Conservation (phyloP, 1,140 invertebrate species). For the Cotesia typhae region DNA sequence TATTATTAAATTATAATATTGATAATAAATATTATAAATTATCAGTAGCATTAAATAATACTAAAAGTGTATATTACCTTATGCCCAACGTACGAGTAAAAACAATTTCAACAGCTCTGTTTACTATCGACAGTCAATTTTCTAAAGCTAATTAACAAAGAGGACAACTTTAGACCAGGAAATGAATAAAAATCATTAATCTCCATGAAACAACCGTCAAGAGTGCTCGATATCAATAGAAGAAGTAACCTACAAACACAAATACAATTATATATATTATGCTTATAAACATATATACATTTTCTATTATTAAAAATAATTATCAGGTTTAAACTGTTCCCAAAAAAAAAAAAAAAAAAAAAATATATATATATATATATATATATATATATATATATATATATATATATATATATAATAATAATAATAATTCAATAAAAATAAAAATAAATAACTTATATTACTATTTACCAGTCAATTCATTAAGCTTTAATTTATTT, state of each 20-base stretch:
- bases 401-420: too few relatives aligned
- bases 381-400: too few relatives aligned
- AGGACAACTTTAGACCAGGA: not conserved
- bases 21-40: not conserved
- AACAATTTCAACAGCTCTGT: not conserved
- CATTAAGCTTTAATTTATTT: too few relatives aligned
- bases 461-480: too few relatives aligned
- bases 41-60: not conserved
- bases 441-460: too few relatives aligned
- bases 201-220: conserved; percentile 7
- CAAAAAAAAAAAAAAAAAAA: too few relatives aligned
- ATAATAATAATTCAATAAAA: too few relatives aligned
- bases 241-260: conserved; percentile 26
- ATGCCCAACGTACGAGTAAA: too few relatives aligned
- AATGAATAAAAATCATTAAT: conserved; percentile 7
- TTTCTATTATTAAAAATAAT: not conserved
- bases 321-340: too few relatives aligned
- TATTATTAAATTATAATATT: too few relatives aligned
- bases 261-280: conserved; percentile 1
- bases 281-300: not conserved
- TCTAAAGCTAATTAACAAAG: not conserved
- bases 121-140: too few relatives aligned
- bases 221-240: not conserved
- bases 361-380: too few relatives aligned
- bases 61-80: not conserved